Evolutionary conservation across 2,888 invertebrate species (phyloP), one percentile per base, ranked within the genome.

Genomic region (Branchellion lobata): DNA sequence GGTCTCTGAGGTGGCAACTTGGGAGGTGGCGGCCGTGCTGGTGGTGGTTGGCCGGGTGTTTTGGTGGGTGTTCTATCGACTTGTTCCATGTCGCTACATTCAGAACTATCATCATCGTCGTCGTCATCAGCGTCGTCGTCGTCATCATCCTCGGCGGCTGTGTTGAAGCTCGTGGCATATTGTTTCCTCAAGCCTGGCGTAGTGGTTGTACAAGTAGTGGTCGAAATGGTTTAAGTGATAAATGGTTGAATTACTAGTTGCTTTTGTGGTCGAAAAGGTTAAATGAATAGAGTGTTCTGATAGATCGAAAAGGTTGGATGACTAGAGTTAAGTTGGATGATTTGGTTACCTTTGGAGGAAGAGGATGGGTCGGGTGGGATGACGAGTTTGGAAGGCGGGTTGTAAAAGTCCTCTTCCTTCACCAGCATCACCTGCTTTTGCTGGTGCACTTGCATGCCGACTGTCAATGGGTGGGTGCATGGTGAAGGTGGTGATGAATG

Each of bases 321-420:
- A n/a, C n/a, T n/a, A n/a, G n/a, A n/a, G n/a, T n/a, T n/a, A n/a
- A n/a, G n/a, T n/a, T n/a, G n/a, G n/a, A n/a, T n/a, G n/a, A n/a
- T n/a, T n/a, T n/a, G n/a, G 40, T 14, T 57, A 57, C 61, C 21
- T 57, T n/a, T 57, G 61, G 61, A 57, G 24, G 61, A 5, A n/a
- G 61, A 5, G 21, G 61, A 47, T 27, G 84, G 84, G 5, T 84
- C 84, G 65, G 92, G 92, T 0, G 94, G 96, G 85, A 94, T 92
- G 88, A 94, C 94, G 36, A 98, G 90, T 8, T 92, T 91, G 71
- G 92, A 93, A 0, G 98, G 98, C 0, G 97, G 97, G 85, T 93
- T 92, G 89, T 96, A 98, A 18, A 97, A 84, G 78, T 85, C 84
- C 21, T 85, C 83, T 81, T 86, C 86, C 79, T 87, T 87, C 57